phyloP scores from a whole-genome alignment of 2,113 vertebrate species.

The Hippocampus barbouri region DNA sequence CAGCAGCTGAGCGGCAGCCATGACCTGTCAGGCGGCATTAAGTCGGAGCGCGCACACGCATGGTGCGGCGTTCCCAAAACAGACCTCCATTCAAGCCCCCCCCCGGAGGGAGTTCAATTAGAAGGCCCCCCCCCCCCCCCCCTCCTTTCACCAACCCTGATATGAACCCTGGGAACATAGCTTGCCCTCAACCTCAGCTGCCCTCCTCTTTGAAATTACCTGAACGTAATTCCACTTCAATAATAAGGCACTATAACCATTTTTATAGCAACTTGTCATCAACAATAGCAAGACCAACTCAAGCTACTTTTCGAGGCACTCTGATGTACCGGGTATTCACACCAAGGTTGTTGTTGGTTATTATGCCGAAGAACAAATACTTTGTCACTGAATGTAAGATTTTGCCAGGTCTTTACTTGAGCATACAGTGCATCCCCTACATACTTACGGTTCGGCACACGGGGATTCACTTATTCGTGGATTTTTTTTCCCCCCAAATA shows the following conservation, averaged over 20 bases:
- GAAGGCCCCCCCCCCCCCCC: background rate
- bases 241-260: background rate
- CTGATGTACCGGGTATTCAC: background rate
- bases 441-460: no score
- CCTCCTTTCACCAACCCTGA: slow-evolving; percentile 1
- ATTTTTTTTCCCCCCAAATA: no score
- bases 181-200: slow-evolving; percentile 1
- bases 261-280: background rate
- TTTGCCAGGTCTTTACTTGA: background rate
- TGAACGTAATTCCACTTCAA: background rate
- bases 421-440: no score
- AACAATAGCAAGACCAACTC: background rate
- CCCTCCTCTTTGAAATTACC: background rate
- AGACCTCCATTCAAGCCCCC: slow-evolving; percentile 3
- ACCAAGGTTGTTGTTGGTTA: background rate
- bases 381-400: background rate
- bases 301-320: background rate
- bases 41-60: background rate
- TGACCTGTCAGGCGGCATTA: slow-evolving; percentile 10
- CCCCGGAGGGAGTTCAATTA: background rate
- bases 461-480: no score
- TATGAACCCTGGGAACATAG: background rate
- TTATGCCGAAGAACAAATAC: background rate
- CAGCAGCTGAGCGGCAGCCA: slow-evolving; percentile 5
- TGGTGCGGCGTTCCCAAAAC: background rate